Base-by-base conservation (phyloP, 2,797 vertebrate genomes). In the Pantherophis vulpinus region DNA sequence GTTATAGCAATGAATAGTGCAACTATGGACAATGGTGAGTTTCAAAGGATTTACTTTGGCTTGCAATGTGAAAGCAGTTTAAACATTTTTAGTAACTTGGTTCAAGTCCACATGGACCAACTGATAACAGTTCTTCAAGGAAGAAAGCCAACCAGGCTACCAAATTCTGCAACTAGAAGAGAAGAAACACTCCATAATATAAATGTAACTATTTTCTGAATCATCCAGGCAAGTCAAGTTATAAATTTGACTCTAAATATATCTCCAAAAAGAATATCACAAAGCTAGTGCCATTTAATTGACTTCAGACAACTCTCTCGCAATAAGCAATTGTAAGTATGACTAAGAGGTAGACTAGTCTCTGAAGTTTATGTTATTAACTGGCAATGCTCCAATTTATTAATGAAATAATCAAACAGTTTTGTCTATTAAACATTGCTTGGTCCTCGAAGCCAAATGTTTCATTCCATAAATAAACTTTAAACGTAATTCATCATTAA, bases 351-450 rank as follows among this genome's bases (percentile, higher is more conserved):
- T 92, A 56, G n/a, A 88, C 90, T 92, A 70, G 66, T 88, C 59
- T 88, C 29, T 2, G 58, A 60, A 89, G 66, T 27, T 70, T 42
- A 60, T 79, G 59, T 87, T 70, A 60, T 87, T 47, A 93, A 89
- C 90, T 94, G 94, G 92, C 92, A 90, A 42, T 18, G 37, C 59
- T 94, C 92, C 92, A 87, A 70, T 91, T 89, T 91, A 66, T 92
- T 92, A 89, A 94, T 89, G 91, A 91, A 94, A 92, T 91, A 92
- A 94, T 63, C 56, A 83, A 86, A 92, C 93, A 51, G 90, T 89
- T 92, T 54, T 83, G 59, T 91, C 92, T 93, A 87, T 93, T 93
- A 91, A 93, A 93, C 14, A 94, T 91, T 93, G 74, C 61, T 91
- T 93, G 91, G 90, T 87, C 88, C 90, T 91, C 2, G 47, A 90